Percentiles rank a stretch among this genome's conserved stretches.
Evolutionary conservation across 64 coral and sea anemone genomes (phyloP).

Genomic region (Dendronephthya gigantea): DNA sequence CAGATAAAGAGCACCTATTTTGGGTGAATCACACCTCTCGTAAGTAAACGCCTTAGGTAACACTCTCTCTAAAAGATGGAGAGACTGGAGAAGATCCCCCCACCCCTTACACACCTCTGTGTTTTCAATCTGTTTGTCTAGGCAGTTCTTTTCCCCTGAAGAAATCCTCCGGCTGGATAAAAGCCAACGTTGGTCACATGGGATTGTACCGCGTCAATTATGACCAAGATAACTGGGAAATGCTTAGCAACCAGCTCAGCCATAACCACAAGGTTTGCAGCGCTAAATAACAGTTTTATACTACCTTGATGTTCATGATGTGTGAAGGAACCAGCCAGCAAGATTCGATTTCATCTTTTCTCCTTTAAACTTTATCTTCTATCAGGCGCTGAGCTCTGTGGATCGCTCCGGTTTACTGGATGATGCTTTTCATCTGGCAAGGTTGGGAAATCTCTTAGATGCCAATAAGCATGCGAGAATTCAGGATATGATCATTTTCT

Average conservation of each 20-base stretch:
- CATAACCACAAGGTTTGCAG: slow-evolving; percentile 54
- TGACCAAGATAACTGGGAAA: slow-evolving; percentile 65
- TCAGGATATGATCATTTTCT: no score
- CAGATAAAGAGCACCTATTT: slow-evolving; percentile 32
- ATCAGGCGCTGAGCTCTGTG: slow-evolving; percentile 46
- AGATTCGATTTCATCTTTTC: neutral
- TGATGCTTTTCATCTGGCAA: slow-evolving; percentile 81
- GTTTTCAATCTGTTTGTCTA: neutral
- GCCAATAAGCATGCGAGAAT: no score
- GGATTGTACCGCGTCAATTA: slow-evolving; percentile 96
- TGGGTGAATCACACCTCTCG: slow-evolving; percentile 78
- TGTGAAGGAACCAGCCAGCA: no score
- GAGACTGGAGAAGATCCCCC: no score
- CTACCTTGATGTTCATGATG: no score
- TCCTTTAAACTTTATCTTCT: neutral
- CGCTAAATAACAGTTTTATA: neutral
- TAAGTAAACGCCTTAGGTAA: neutral
- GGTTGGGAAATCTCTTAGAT: slow-evolving; percentile 30
- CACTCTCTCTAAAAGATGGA: no score
- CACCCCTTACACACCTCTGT: no score
- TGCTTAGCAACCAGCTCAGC: slow-evolving; percentile 58
- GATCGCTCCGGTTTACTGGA: slow-evolving; percentile 85
- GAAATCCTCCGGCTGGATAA: slow-evolving; percentile 53
- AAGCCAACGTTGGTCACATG: slow-evolving; percentile 79
- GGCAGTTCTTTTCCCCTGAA: slow-evolving; percentile 19